phyloP scores from a whole-genome alignment of 2,797 vertebrate species.

The Ciconia nigra region DNA sequence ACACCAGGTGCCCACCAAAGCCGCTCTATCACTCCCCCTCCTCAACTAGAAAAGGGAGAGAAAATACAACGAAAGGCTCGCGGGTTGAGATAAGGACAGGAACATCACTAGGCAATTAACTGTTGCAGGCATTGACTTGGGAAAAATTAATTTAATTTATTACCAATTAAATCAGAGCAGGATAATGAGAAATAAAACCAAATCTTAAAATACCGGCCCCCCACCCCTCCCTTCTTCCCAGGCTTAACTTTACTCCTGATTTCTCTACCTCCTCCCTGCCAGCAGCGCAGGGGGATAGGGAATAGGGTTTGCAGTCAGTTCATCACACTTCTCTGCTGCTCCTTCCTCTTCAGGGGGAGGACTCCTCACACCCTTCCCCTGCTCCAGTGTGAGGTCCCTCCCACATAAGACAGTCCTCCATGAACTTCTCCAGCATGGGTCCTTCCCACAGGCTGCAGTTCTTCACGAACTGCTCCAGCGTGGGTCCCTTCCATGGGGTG shows the following conservation, averaged over 20 bases:
- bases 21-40: neutral
- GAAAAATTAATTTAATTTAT: neutral
- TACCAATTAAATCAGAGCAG: neutral
- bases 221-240: neutral
- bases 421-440: rapidly evolving
- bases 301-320: too few species aligned
- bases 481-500: too few species aligned
- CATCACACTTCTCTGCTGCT: neutral
- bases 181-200: neutral
- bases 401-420: too few species aligned
- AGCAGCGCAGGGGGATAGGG: rapidly evolving
- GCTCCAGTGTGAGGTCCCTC: neutral
- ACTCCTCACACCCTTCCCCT: neutral
- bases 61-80: neutral
- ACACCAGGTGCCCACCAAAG: neutral
- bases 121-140: rapidly evolving
- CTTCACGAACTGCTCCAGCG: too few species aligned
- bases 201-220: neutral
- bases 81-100: neutral
- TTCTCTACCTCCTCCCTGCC: neutral
- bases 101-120: neutral
- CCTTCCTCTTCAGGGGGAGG: neutral
- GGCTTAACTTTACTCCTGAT: neutral
- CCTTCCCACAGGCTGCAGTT: too few species aligned
- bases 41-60: neutral